Evolutionary conservation across 2,113 vertebrate genomes (phyloP), one percentile per base, ranked within the genome.

Genomic region (Gopherus evgoodei): DNA sequence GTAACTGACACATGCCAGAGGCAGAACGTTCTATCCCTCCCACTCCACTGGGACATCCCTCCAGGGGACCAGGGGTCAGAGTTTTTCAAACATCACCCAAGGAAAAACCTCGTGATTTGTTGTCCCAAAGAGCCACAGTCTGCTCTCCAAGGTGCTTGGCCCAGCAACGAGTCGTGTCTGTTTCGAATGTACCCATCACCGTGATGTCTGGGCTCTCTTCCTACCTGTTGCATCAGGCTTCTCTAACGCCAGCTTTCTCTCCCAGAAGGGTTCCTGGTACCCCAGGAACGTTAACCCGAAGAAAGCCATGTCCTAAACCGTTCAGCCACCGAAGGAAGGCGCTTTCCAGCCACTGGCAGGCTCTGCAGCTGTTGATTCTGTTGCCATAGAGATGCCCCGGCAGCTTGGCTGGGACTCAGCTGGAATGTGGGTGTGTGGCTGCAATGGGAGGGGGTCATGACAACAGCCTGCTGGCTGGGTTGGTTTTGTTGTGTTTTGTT

Each of bases 211-310:
- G 54, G 27, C 52, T 82, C 24, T 84, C 4, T 78, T 82, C 96
- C 97, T 95, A 97, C 97, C 92, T 95, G 93, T 83, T 57, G 83
- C 85, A 89, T 97, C 87, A 87, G 72, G 53, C 84, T 57, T 83
- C 53, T 44, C 54, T 69, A 87, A 91, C 35, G 80, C 44, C 16
- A 96, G 47, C 94, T 97, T 97, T 81, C 97, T 98, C 53, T 97
- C 95, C 13, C 38, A 93, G 86, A 99, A 97, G 8, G 98, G 96
- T 90, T 98, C 96, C 91, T 99, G 98, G 96, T 98, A 98, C 11
- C 98, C 98, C 83, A 98, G 27, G 10, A 97, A 84, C 72, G 98
- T 97, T 14, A 99, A 85, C 42, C 98, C 98, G 89, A 99, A 99
- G 95, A 98, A 99, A 72, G 98, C 96, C 99, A 99, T 98, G 76